Evolutionary conservation across 2,113 vertebrate species (phyloP).

Genomic region (Thamnaconus septentrionalis): DNA sequence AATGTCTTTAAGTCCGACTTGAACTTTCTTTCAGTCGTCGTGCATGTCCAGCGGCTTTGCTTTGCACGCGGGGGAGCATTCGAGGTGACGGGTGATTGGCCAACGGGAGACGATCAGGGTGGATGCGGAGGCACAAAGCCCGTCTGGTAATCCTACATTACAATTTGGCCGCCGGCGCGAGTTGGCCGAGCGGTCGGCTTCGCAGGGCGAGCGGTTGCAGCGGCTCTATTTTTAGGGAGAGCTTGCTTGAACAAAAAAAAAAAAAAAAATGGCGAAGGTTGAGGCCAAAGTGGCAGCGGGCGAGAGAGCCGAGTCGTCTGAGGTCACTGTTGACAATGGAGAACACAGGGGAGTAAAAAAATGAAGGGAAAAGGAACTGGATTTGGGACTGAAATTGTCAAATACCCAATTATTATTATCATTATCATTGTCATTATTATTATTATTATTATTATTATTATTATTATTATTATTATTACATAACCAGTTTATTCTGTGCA

Average conservation of each 20-base stretch:
- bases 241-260: neutral
- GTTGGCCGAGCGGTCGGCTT: neutral
- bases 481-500: too few relatives aligned
- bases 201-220: conserved; percentile 19
- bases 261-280: conserved; percentile 4
- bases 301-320: too few relatives aligned
- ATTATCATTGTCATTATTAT: too few relatives aligned
- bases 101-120: conserved; percentile 11
- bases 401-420: too few relatives aligned
- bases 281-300: conserved; percentile 4
- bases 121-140: neutral
- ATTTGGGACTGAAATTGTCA: too few relatives aligned
- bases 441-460: too few relatives aligned
- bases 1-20: too few relatives aligned
- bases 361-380: too few relatives aligned
- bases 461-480: too few relatives aligned
- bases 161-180: conserved; percentile 15
- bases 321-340: too few relatives aligned
- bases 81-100: conserved; percentile 25
- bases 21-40: neutral
- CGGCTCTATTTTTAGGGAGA: neutral
- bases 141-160: conserved; percentile 31
- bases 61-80: conserved; percentile 1
- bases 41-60: neutral
- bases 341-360: too few relatives aligned